Evolutionary conservation across 1,140 invertebrate species (phyloP).

Genomic region (Stegodyphus mimosarum): DNA sequence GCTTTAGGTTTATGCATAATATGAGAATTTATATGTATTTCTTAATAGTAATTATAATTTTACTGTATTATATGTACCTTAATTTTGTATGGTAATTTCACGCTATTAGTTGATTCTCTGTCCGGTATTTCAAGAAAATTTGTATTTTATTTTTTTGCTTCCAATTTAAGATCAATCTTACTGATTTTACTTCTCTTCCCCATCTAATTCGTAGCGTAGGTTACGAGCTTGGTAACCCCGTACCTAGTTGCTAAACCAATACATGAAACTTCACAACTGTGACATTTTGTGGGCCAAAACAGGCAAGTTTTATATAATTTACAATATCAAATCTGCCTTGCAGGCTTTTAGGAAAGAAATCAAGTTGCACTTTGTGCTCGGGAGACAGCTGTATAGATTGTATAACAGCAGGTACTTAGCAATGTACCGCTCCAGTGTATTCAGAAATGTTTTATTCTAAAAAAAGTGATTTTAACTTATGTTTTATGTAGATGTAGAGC

Average conservation of each 20-base stretch:
- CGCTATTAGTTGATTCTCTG: slow-evolving; percentile 2
- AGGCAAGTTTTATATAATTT: slow-evolving; percentile 62
- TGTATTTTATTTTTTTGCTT: slow-evolving; percentile 54
- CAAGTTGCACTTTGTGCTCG: slow-evolving; percentile 37
- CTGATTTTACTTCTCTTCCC: slow-evolving; percentile 69
- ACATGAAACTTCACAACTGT: slow-evolving; percentile 61
- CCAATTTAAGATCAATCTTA: slow-evolving; percentile 62
- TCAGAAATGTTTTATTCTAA: background rate
- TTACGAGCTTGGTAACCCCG: slow-evolving; percentile 66
- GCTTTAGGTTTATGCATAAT: too few species aligned
- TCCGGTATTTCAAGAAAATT: slow-evolving; percentile 35
- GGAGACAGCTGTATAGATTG: background rate
- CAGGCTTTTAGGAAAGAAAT: slow-evolving; percentile 50
- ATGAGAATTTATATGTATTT: too few species aligned
- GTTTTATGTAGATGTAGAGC: too few species aligned
- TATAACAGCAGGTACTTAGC: background rate
- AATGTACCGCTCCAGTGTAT: background rate
- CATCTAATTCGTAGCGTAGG: slow-evolving; percentile 71
- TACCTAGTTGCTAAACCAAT: slow-evolving; percentile 61
- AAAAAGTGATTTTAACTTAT: too few species aligned
- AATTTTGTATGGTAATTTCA: background rate
- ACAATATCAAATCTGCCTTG: slow-evolving; percentile 58
- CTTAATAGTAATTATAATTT: too few species aligned
- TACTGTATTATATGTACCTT: too few species aligned
- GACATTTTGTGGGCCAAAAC: slow-evolving; percentile 62